Percentiles rank a stretch among this genome's conserved stretches.
These are phyloP conservation scores for Neolamprologus hecqui DNA, from an alignment of 2,113 vertebrate species.

Conservation along the genomic window DNA sequence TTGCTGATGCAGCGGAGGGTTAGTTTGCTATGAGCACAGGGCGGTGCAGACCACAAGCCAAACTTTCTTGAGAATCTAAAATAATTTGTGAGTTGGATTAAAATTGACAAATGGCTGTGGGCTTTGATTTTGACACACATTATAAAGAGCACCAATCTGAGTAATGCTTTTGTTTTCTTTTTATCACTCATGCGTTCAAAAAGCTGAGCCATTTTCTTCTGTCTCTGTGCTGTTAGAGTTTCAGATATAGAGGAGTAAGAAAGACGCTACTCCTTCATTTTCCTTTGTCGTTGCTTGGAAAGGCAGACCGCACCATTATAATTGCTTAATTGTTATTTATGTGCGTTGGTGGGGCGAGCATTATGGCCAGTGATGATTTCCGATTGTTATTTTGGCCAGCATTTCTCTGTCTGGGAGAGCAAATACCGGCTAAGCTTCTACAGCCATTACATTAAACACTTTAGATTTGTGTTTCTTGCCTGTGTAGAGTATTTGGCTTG, in stretches of 20 bases:
- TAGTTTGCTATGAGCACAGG: not conserved
- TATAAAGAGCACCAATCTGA: not conserved
- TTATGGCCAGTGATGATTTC: not conserved
- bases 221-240: not conserved
- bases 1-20: not conserved
- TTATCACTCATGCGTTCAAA: not conserved
- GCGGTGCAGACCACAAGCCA: not conserved
- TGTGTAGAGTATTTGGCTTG: not conserved
- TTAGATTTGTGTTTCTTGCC: not conserved
- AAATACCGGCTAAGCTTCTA: not conserved
- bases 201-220: not conserved
- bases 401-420: not conserved
- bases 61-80: not conserved
- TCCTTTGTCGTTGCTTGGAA: not conserved
- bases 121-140: not conserved
- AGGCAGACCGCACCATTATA: not conserved
- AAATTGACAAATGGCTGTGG: not conserved
- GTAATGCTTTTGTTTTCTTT: not conserved
- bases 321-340: constrained; percentile 25
- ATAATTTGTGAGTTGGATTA: not conserved
- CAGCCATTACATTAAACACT: not conserved
- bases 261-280: not conserved
- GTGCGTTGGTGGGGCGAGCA: not conserved
- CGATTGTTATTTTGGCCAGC: not conserved
- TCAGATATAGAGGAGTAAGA: not conserved